Percentiles rank a stretch among this genome's conserved stretches.
These are phyloP conservation scores for Oreochromis spilurus DNA, from an alignment of 2,113 vertebrate genomes.

Conservation along the genomic window DNA sequence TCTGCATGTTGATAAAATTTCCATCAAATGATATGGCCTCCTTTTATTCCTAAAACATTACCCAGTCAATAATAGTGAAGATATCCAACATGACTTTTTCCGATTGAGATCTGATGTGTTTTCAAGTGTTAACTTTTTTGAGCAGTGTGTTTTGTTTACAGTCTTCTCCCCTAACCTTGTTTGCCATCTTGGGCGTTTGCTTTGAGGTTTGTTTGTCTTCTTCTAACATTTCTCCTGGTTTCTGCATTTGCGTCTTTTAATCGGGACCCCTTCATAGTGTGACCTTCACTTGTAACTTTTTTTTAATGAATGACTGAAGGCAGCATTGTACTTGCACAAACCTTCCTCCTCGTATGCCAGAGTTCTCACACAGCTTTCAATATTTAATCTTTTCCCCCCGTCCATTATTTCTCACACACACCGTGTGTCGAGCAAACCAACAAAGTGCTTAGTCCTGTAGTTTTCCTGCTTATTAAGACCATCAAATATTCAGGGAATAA, in stretches of 20 bases:
- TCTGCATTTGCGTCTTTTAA: not conserved
- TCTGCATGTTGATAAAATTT: not conserved
- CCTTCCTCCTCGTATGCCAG: not conserved
- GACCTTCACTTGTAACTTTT: not conserved
- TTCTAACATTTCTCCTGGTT: not conserved
- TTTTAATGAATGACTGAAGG: not conserved
- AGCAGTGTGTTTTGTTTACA: not conserved
- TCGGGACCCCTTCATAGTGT: not conserved
- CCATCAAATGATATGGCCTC: not conserved
- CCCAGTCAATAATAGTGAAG: not conserved
- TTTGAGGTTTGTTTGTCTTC: not conserved
- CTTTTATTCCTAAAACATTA: not conserved
- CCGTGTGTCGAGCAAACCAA: slow-evolving; percentile 4
- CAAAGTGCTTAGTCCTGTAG: slow-evolving; percentile 73
- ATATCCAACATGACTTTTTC: not conserved
- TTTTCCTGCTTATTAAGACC: slow-evolving; percentile 64
- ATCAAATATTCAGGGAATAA: slow-evolving; percentile 74
- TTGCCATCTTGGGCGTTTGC: accelerated
- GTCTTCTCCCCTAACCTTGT: not conserved
- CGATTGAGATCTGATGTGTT: not conserved
- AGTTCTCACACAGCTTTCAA: slow-evolving; percentile 57
- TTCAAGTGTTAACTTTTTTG: not conserved
- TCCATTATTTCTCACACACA: slow-evolving; percentile 56
- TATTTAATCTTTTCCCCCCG: slow-evolving; percentile 60
- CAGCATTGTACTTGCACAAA: not conserved